phyloP scores from a whole-genome alignment of 2,113 vertebrate genomes.

The Microcebus murinus region DNA sequence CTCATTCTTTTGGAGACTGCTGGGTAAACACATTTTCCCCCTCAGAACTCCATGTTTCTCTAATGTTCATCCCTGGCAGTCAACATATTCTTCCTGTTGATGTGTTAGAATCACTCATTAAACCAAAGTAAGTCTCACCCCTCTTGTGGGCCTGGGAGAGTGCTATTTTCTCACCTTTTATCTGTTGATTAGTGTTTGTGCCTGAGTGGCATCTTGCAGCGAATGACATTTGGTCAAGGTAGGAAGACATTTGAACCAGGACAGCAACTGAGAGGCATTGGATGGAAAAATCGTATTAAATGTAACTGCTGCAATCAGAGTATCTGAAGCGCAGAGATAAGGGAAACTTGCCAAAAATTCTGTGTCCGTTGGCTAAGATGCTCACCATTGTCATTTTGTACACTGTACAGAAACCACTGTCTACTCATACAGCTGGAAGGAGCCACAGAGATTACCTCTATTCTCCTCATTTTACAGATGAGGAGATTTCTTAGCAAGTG shows the following conservation, averaged over 20 bases:
- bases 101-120: conserved; percentile 3
- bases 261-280: neutral
- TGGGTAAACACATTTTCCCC: neutral
- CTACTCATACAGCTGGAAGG: neutral
- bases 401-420: neutral
- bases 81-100: neutral
- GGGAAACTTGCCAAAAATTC: neutral
- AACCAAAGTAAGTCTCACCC: neutral
- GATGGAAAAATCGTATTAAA: neutral
- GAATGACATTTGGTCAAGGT: neutral
- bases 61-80: neutral
- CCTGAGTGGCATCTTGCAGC: neutral
- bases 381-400: neutral
- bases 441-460: neutral
- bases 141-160: neutral
- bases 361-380: neutral
- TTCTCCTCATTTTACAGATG: conserved; percentile 33
- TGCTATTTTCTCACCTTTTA: neutral
- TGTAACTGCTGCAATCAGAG: neutral
- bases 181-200: conserved; percentile 5
- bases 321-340: neutral
- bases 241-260: neutral
- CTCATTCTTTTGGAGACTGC: neutral
- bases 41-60: neutral
- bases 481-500: conserved; percentile 37